A percentile compares a stretch with the other conserved stretches of the same genome.
Conservation (phyloP, 2,113 vertebrate genomes). For the Myrmophylax atrothorax region DNA sequence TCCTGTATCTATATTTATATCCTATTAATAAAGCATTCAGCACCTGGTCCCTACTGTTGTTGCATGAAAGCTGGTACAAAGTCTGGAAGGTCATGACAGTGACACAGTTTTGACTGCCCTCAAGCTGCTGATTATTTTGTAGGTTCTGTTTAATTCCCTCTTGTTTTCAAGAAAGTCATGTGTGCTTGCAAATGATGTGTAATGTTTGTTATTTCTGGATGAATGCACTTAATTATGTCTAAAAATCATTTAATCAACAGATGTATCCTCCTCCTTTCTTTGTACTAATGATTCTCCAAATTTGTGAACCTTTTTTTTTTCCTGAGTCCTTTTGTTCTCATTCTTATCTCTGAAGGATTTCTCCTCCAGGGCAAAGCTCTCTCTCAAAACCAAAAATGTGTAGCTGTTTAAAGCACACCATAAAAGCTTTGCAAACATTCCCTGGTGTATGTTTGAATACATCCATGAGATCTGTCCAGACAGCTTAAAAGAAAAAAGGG, state of each 20-base stretch:
- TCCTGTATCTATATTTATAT: background rate
- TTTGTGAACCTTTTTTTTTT: constrained; percentile 19
- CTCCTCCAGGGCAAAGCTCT: constrained; percentile 67
- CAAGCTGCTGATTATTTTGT: constrained; percentile 66
- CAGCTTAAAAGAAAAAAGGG: background rate
- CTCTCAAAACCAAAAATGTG: constrained; percentile 46
- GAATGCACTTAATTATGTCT: constrained; percentile 80
- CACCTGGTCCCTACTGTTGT: background rate
- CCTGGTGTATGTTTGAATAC: constrained; percentile 43
- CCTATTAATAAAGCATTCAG: background rate
- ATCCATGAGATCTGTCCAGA: constrained; percentile 13
- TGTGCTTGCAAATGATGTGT: constrained; percentile 70
- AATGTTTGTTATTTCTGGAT: constrained; percentile 80
- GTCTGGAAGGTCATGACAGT: constrained; percentile 33
- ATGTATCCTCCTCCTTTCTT: constrained; percentile 75
- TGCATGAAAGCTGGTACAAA: background rate
- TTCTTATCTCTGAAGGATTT: constrained; percentile 68
- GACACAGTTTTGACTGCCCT: constrained; percentile 39
- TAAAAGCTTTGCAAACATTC: constrained; percentile 64
- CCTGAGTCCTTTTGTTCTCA: constrained; percentile 64
- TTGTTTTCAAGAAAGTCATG: constrained; percentile 71
- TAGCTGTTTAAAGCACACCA: constrained; percentile 47
- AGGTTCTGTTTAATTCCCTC: constrained; percentile 63
- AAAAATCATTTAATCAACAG: constrained; percentile 79
- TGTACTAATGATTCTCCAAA: constrained; percentile 70